Evolutionary conservation across 2,113 vertebrate genomes (phyloP).

Genomic region (Poeciliopsis turrubarensis): DNA sequence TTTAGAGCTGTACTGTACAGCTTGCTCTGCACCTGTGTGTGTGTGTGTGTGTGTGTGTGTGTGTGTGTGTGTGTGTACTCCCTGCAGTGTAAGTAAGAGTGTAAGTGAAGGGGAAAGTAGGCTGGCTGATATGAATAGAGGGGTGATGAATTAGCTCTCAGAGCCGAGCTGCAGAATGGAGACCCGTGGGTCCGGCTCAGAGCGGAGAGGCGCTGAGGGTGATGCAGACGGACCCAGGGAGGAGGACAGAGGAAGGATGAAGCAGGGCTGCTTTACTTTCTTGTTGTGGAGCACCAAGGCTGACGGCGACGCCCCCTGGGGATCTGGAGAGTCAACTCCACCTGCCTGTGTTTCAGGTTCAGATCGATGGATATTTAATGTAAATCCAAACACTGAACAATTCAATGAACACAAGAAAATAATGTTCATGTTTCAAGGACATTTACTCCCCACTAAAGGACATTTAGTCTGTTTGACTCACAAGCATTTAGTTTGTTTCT

Average conservation of each 20-base stretch:
- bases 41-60: background rate
- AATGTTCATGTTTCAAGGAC: too few relatives aligned
- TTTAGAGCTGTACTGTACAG: conserved; percentile 52
- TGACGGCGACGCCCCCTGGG: background rate
- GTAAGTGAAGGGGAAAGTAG: conserved; percentile 46
- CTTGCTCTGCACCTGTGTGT: conserved; percentile 21
- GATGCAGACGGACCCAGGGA: background rate
- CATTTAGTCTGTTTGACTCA: too few relatives aligned
- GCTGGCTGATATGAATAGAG: conserved; percentile 68
- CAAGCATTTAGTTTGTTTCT: too few relatives aligned
- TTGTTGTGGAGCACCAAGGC: background rate
- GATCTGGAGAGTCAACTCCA: background rate
- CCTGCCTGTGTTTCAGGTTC: too few relatives aligned
- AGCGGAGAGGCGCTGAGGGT: background rate
- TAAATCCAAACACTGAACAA: too few relatives aligned
- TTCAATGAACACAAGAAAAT: too few relatives aligned
- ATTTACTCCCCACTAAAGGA: too few relatives aligned
- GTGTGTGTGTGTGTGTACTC: conserved; percentile 1
- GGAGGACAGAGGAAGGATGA: background rate
- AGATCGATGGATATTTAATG: too few relatives aligned
- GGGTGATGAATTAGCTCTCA: conserved; percentile 69
- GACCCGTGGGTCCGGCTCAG: conserved; percentile 37
- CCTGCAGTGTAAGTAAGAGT: conserved; percentile 19
- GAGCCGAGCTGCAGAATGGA: conserved; percentile 48
- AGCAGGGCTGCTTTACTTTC: background rate